Evolutionary conservation across 30 jellyfish, hydroid and myxozoan genomes (phyloP).

Genomic region (Aurelia aurita complex sp. Pacific): DNA sequence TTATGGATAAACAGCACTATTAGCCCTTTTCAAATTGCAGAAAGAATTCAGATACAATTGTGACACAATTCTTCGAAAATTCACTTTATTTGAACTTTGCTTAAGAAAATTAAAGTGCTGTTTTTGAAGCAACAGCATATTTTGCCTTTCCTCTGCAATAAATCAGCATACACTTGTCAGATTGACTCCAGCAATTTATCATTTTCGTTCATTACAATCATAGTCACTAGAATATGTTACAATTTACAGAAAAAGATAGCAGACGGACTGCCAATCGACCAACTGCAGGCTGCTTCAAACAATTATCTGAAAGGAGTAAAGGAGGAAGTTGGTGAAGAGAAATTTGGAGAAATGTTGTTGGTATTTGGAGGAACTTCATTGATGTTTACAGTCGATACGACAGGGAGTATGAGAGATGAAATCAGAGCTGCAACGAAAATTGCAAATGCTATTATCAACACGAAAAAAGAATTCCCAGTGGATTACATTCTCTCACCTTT

Average conservation of each 20-base stretch:
- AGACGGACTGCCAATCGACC: conserved; percentile 83
- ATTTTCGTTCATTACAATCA: too few species aligned
- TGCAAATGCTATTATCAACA: conserved; percentile 58
- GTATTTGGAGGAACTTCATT: conserved; percentile 65
- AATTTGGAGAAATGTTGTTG: conserved; percentile 63
- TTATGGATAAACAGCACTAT: too few species aligned
- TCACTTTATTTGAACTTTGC: too few species aligned
- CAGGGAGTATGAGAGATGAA: conserved; percentile 85
- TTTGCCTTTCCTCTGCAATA: too few species aligned
- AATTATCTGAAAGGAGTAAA: conserved; percentile 56
- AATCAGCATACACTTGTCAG: too few species aligned
- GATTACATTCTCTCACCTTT: conserved; percentile 81
- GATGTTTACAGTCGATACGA: conserved; percentile 84
- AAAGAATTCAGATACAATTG: too few species aligned
- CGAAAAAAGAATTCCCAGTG: conserved; percentile 56
- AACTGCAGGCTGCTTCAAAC: conserved; percentile 63
- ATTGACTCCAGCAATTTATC: too few species aligned
- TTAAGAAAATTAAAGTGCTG: too few species aligned
- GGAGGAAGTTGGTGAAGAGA: conserved; percentile 55
- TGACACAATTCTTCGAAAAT: too few species aligned
- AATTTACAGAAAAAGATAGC: conserved; percentile 68
- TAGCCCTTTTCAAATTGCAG: too few species aligned
- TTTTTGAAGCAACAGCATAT: too few species aligned
- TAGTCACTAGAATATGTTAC: too few species aligned
- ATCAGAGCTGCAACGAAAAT: conserved; percentile 66